Evolutionary conservation across 1,140 invertebrate genomes (phyloP), one percentile per base, ranked within the genome.

Genomic region (Patella vulgata): DNA sequence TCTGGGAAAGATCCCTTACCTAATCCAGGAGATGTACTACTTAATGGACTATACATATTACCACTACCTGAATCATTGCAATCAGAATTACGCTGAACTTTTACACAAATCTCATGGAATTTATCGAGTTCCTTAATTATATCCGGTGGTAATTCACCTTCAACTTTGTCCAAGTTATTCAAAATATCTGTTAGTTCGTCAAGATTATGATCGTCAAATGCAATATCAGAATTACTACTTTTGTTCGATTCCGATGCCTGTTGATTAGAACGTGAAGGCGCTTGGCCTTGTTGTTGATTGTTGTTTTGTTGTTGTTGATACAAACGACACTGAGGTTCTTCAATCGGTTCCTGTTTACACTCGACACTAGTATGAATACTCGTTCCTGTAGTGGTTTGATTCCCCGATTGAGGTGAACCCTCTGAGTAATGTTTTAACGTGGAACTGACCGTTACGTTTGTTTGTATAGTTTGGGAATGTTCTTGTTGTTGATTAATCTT

Each of bases 381-480:
- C n/a, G 69, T 59, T 17, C 55, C 52, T 5, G 66, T 68, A 69
- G 56, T 63, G 8, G 50, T 27, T 12, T 54, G 58, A 23, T 36
- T 71, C n/a, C 63, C 68, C 4, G 63, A 31, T 68, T 78, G 50
- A 68, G 77, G 27, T 61, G 72, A 40, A 53, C 71, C 70, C 46
- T 75, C 70, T 64, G 82, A 8, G 77, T 14, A n/a, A 40, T 40
- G 91, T 89, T 74, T 93, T 93, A 33, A 92, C 55, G 93, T 86
- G 0, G 93, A 91, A 78, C 94, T 95, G 36, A 95, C 93, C 8
- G 93, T 94, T n/a, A 95, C 93, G 84, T 94, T 95, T 44, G 93
- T 94, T 30, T 92, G 93, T 53, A 94, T 94, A 78, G 93, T 93
- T 73, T 94, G 92, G n/a, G 91, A 89, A 73, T 92, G 91, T 8